These are phyloP conservation scores for Caenorhabditis sp. DNA, from an alignment of 2,888 invertebrate species.

Conservation along the genomic window DNA sequence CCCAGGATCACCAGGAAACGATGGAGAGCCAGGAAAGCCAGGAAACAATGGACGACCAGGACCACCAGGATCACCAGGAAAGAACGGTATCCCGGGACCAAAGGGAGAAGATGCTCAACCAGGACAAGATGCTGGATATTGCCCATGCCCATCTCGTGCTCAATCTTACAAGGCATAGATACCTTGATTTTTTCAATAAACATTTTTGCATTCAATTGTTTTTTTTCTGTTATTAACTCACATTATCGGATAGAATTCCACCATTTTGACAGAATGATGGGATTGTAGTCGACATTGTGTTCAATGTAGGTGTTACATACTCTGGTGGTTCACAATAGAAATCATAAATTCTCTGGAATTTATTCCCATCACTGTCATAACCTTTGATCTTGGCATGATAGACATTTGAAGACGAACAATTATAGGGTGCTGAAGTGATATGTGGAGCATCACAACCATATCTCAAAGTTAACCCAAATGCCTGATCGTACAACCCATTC, in stretches of 20 bases:
- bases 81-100: constrained; percentile 48
- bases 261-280: constrained; percentile 52
- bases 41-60: constrained; percentile 55
- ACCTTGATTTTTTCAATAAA: neutral
- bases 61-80: constrained; percentile 51
- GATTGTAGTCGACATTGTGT: constrained; percentile 23
- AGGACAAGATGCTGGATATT: constrained; percentile 52
- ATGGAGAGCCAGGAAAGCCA: constrained; percentile 49
- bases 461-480: constrained; percentile 34
- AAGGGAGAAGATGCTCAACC: constrained; percentile 44
- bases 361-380: constrained; percentile 52
- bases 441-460: constrained; percentile 54
- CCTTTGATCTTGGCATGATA: constrained; percentile 52
- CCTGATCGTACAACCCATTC: constrained; percentile 28
- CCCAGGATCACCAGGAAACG: constrained; percentile 48
- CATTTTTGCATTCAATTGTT: neutral
- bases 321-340: constrained; percentile 47
- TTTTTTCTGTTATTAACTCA: constrained; percentile 3
- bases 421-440: constrained; percentile 40
- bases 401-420: constrained; percentile 38
- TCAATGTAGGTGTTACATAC: constrained; percentile 20
- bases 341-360: constrained; percentile 57
- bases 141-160: constrained; percentile 49
- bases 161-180: constrained; percentile 26
- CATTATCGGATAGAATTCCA: constrained; percentile 44